Evolutionary conservation across 2,113 vertebrate species (phyloP), one percentile per base, ranked within the genome.

Genomic region (Oncorhynchus masou): DNA sequence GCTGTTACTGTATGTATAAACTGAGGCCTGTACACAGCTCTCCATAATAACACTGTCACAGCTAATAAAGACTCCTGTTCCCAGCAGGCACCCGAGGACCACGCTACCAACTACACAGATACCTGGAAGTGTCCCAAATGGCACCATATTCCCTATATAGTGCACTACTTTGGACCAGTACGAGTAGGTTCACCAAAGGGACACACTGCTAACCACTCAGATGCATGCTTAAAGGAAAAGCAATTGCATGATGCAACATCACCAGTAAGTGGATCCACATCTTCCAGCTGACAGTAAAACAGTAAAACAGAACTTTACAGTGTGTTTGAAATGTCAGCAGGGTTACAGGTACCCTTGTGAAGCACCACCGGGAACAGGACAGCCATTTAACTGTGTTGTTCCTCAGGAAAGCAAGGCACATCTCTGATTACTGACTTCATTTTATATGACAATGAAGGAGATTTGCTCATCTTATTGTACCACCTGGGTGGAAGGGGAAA

Each of bases 231-330:
- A 85, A 81, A 78, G 73, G 65, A 83, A 72, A 68, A 81, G 76
- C 81, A 79, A 84, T 83, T 76, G 83, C 78, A 77, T 82, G 75
- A 81, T 54, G 75, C 70, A 70, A 68, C 31, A 78, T 11, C 8
- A 68, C 64, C 48, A 78, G 74, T 34, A 39, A 66, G 59, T 60
- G 67, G 51, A 81, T 78, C 68, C 71, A 57, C n/a, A 12, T 48
- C 74, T 79, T 67, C 39, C 54, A 73, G 83, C 83, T 75, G 79
- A 25, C 3, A 12, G 20, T n/a, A n/a, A 24, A 60, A 80, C 74
- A 62, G 75, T 78, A 81, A 87, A 87, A 87, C 77, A 25, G 85
- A 86, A 86, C 77, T 86, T 86, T 83, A 87, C 64, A 74, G 78
- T 31, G 1, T 29, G 15, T 74, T 79, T 62, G 78, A 89, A 85